A percentile compares a stretch with the other conserved stretches of the same genome.
These are phyloP conservation scores for Diplodus sargus DNA, from an alignment of 2,797 vertebrate species.

Conservation along the genomic window DNA sequence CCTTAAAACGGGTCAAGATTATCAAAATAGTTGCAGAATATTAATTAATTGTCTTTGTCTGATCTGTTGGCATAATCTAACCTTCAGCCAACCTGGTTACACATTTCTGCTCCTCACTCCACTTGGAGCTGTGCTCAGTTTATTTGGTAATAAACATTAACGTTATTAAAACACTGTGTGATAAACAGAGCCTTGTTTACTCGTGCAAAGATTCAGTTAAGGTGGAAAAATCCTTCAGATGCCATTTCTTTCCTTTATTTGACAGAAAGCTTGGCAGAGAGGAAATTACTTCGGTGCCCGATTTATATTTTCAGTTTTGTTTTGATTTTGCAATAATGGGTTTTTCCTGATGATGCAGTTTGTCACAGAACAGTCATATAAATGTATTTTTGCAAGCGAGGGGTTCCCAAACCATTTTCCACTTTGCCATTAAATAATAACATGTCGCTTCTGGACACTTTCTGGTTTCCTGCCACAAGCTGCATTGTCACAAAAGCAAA, in stretches of 20 bases:
- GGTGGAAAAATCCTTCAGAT: neutral
- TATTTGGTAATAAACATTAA: neutral
- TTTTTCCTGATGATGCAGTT: neutral
- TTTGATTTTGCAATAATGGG: neutral
- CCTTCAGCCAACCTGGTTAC: neutral
- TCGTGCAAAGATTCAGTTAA: neutral
- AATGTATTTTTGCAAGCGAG: neutral
- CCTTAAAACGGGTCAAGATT: no score
- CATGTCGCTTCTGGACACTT: neutral
- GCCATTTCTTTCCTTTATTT: neutral
- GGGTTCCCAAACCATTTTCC: neutral
- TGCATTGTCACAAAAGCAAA: neutral
- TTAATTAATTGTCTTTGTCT: neutral
- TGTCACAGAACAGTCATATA: neutral
- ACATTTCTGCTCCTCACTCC: neutral
- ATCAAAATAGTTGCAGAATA: no score
- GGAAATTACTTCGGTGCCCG: neutral
- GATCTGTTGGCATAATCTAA: neutral
- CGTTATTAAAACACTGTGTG: neutral
- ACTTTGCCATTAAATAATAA: neutral
- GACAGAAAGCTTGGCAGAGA: neutral
- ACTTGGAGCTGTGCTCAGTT: no score
- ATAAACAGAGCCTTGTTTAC: neutral
- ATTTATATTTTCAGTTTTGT: neutral
- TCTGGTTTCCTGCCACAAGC: neutral